Base-by-base conservation (phyloP, 1,140 invertebrate genomes). In the Adoxophyes honmai region DNA sequence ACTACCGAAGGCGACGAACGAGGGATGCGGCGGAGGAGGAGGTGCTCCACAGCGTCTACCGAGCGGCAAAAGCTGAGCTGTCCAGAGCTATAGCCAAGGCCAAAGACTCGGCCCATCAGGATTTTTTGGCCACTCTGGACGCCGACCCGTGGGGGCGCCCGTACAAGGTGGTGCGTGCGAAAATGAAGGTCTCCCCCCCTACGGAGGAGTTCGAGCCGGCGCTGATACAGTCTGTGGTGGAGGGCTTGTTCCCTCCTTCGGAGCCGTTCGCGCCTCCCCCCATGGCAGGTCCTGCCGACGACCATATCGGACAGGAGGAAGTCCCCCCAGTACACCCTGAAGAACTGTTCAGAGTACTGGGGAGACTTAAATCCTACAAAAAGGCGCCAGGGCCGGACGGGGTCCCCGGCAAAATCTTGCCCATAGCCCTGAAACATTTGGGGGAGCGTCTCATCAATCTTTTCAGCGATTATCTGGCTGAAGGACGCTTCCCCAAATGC, bases 91-190 rank as follows among this genome's bases (percentile, higher is more conserved):
- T 36, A 36, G 2, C 8, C 8, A 2, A 9, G 11, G 35, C 35
- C 2, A 36, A 5, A 5, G 35, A 36, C 8, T 36, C 11, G 8
- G n/a, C n/a, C n/a, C n/a, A n/a, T n/a, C n/a, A n/a, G n/a, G n/a
- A n/a, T n/a, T n/a, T n/a, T n/a, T n/a, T 36, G 8, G 9, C 9
- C 8, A 36, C 35, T n/a, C 35, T 36, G 4, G 11, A 36, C 11
- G 3, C 35, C 35, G 35, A 36, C 35, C 35, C 35, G 35, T 36
- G 62, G 62, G 62, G 62, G 1, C 37, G 62, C 21, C 55, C 62
- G 0, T 65, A 65, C 28, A 16, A 34, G 5, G 0, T 34, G 33
- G 55, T 57, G 58, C 13, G n/a, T n/a, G n/a, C n/a, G n/a, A n/a
- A n/a, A n/a, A n/a, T n/a, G n/a, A n/a, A n/a, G n/a, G n/a, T n/a